These are phyloP conservation scores for Hydrozoanthus tunicans DNA, from an alignment of 64 coral and sea anemone species.

Conservation along the genomic window DNA sequence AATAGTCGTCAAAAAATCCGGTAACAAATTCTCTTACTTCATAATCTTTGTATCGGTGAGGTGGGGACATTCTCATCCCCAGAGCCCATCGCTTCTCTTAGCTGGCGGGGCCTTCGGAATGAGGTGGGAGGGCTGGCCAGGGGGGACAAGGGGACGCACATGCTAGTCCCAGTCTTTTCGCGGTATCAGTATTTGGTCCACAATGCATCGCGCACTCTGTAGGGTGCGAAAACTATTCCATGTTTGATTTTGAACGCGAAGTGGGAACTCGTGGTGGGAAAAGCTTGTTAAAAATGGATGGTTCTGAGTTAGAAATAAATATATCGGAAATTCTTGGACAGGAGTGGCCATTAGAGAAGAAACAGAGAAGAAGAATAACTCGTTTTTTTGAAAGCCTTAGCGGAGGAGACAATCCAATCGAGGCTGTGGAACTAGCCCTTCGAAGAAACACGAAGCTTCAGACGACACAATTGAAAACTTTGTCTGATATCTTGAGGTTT, in stretches of 20 bases:
- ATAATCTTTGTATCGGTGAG: too few species aligned
- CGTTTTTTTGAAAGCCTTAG: conserved; percentile 33
- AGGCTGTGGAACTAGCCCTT: conserved; percentile 17
- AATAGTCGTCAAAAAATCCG: too few species aligned
- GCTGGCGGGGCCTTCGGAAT: too few species aligned
- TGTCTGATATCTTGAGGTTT: conserved; percentile 37
- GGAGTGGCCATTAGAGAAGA: conserved; percentile 35
- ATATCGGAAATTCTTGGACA: not conserved
- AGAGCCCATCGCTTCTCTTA: too few species aligned
- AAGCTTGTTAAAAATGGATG: conserved; percentile 22
- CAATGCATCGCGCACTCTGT: not conserved
- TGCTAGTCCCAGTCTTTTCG: too few species aligned
- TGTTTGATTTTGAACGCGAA: not conserved
- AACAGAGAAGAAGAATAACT: conserved; percentile 26
- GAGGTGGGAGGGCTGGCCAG: too few species aligned
- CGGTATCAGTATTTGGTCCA: not conserved
- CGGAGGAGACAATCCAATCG: conserved; percentile 29
- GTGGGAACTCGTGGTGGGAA: not conserved
- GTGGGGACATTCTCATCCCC: too few species aligned
- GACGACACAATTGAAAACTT: conserved; percentile 8
- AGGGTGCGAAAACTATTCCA: not conserved
- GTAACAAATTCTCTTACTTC: too few species aligned
- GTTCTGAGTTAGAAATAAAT: conserved; percentile 10
- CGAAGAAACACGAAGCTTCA: conserved; percentile 44
- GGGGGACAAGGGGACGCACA: too few species aligned